These are phyloP conservation scores for Euborellia annulipes DNA, from an alignment of 1,140 invertebrate species.

Conservation along the genomic window DNA sequence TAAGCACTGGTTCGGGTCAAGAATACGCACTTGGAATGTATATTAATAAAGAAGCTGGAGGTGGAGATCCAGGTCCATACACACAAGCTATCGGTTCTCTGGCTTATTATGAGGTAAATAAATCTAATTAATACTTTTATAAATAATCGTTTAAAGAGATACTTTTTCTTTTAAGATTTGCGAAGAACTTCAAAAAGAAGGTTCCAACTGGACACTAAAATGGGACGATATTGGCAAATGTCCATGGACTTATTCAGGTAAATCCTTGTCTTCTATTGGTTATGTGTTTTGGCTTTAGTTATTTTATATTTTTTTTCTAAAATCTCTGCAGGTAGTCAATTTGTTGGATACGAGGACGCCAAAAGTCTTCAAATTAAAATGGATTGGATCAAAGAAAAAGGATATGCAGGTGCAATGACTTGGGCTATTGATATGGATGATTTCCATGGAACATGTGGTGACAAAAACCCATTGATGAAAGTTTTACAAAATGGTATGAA, in stretches of 20 bases:
- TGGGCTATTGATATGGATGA: conserved; percentile 86
- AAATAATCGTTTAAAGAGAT: neutral
- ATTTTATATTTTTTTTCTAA: conserved; percentile 2
- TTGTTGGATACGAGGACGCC: conserved; percentile 81
- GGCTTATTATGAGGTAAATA: conserved; percentile 69
- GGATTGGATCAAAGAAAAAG: conserved; percentile 64
- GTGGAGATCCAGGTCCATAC: conserved; percentile 65
- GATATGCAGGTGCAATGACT: conserved; percentile 72
- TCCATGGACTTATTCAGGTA: conserved; percentile 70
- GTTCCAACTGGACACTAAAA: conserved; percentile 57
- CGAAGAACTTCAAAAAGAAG: conserved; percentile 45
- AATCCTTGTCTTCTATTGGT: too few species aligned
- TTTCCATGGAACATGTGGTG: conserved; percentile 59
- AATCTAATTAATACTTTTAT: neutral
- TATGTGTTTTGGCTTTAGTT: too few species aligned
- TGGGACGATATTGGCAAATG: conserved; percentile 69
- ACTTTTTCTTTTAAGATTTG: conserved; percentile 46
- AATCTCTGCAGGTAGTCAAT: conserved; percentile 57
- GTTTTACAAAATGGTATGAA: conserved; percentile 57
- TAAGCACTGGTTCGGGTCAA: conserved; percentile 53
- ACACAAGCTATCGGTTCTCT: conserved; percentile 73
- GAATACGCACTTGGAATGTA: conserved; percentile 68
- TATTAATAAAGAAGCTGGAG: conserved; percentile 74
- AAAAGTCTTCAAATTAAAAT: conserved; percentile 71
- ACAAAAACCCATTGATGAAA: conserved; percentile 50